A percentile compares a stretch with the other conserved stretches of the same genome.
phyloP scores from a whole-genome alignment of 92 coral and sea anemone species.

The Metridium senile region DNA sequence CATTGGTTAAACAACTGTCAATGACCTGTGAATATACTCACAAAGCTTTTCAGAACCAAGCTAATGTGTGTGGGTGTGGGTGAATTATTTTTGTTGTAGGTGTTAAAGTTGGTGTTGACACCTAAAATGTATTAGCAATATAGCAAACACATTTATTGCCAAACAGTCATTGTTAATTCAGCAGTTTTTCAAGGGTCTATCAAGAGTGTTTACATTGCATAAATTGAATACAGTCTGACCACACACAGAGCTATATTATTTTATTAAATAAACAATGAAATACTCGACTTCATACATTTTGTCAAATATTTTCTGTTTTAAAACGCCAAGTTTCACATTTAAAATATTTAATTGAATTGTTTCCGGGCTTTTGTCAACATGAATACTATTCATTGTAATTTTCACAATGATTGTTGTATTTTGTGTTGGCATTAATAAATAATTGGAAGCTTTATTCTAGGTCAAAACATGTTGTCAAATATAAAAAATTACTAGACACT shows the following conservation, averaged over 20 bases:
- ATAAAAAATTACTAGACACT: too few relatives aligned
- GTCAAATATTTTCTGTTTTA: too few relatives aligned
- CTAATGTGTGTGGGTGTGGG: background rate
- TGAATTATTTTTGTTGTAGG: background rate
- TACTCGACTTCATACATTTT: background rate
- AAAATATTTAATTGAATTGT: background rate
- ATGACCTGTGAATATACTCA: background rate
- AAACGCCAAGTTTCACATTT: too few relatives aligned
- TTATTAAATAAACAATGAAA: background rate
- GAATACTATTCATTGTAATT: background rate
- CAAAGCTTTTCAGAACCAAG: background rate
- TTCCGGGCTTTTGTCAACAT: background rate
- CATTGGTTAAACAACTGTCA: background rate
- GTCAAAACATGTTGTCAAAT: background rate
- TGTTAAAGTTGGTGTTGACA: background rate
- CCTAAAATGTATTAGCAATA: too few relatives aligned
- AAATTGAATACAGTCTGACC: conserved; percentile 7
- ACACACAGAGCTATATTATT: conserved; percentile 2
- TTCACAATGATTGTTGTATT: background rate
- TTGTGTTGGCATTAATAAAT: conserved; percentile 1
- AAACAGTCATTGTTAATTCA: background rate
- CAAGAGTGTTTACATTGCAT: conserved; percentile 22
- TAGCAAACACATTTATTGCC: background rate
- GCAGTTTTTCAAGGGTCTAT: background rate
- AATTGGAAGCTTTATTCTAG: background rate